Conservation (phyloP, 2,888 invertebrate species). For the Antitype chi region DNA sequence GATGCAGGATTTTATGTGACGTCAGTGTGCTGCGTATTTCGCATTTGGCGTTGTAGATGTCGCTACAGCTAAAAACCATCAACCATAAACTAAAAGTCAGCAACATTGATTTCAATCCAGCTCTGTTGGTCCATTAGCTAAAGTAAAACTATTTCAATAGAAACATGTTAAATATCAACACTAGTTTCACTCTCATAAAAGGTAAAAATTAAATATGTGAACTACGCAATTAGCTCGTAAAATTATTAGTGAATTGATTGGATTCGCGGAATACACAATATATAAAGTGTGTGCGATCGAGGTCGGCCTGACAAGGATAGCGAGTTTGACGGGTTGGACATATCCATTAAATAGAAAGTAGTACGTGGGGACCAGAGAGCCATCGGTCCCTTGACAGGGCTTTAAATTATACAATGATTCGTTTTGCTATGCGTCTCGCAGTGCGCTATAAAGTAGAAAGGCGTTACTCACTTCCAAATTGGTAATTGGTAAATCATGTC, state of each 20-base stretch:
- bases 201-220: constrained; percentile 32
- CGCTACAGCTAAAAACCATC: too few species aligned
- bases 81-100: not conserved
- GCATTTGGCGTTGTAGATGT: too few species aligned
- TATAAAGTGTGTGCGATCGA: constrained; percentile 66
- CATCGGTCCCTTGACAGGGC: constrained; percentile 71
- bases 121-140: not conserved
- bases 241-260: constrained; percentile 68
- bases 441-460: constrained; percentile 54
- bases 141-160: constrained; percentile 18
- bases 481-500: constrained; percentile 11
- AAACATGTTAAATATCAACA: constrained; percentile 19
- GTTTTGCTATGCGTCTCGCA: constrained; percentile 64
- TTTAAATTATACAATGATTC: constrained; percentile 73
- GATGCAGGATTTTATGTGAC: too few species aligned
- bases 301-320: constrained; percentile 72
- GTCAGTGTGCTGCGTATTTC: too few species aligned
- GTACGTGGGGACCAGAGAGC: constrained; percentile 69
- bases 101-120: not conserved
- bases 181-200: constrained; percentile 38
- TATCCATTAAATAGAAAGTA: constrained; percentile 76
- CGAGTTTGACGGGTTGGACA: constrained; percentile 76
- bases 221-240: constrained; percentile 57
- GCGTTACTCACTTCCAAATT: constrained; percentile 13
- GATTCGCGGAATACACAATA: constrained; percentile 67